A percentile compares a stretch with the other conserved stretches of the same genome.
These are phyloP conservation scores for Sinocyclocheilus anshuiensis DNA, from an alignment of 2,113 vertebrate genomes.

Conservation along the genomic window DNA sequence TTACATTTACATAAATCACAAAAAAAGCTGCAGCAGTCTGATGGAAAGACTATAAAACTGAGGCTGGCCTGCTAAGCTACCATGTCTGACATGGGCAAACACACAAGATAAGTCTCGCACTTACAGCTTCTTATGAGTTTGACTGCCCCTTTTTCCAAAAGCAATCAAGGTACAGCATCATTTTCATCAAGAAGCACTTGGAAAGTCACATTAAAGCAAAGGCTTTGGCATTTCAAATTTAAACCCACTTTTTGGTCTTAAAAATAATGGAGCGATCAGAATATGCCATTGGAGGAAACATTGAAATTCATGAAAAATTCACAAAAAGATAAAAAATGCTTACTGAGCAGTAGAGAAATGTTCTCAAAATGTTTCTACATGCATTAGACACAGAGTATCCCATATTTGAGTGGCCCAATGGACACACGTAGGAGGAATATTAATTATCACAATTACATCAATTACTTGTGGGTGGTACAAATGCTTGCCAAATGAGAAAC, in stretches of 20 bases:
- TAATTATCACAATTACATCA: constrained; percentile 61
- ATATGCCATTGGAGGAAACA: neutral
- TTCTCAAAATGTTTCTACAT: constrained; percentile 54
- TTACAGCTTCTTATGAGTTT: constrained; percentile 46
- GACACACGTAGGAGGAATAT: constrained; percentile 48
- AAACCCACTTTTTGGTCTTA: neutral
- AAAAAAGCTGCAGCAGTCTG: neutral
- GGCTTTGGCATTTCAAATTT: neutral
- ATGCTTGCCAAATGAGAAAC: constrained; percentile 51
- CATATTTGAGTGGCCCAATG: constrained; percentile 2
- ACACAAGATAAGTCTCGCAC: constrained; percentile 25
- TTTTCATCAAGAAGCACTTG: constrained; percentile 50
- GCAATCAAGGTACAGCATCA: constrained; percentile 55
- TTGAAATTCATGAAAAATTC: neutral
- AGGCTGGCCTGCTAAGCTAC: constrained; percentile 37
- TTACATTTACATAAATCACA: constrained; percentile 10
- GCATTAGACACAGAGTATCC: constrained; percentile 35
- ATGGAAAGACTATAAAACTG: constrained; percentile 8
- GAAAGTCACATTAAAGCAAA: constrained; percentile 56
- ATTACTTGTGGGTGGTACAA: constrained; percentile 55
- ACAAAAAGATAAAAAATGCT: constrained; percentile 23
- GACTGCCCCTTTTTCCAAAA: constrained; percentile 43
- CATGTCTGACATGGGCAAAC: constrained; percentile 61
- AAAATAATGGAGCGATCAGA: neutral
- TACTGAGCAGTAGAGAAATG: constrained; percentile 58